Evolutionary conservation across 2,888 invertebrate species (phyloP).

Genomic region (Geophilus truncorum): DNA sequence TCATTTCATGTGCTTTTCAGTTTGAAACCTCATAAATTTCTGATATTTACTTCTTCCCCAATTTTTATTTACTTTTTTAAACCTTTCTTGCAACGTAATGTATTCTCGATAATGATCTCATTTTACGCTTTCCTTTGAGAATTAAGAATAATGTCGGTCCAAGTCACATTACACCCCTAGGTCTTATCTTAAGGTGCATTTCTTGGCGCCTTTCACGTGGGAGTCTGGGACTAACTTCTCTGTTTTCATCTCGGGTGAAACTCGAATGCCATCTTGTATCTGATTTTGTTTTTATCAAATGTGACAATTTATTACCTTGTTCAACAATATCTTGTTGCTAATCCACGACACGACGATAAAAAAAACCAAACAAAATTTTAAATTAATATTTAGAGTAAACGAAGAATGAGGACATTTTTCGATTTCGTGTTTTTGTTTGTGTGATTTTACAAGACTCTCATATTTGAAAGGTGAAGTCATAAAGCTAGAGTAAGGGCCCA

Average conservation of each 20-base stretch:
- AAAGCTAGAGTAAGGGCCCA: slow-evolving; percentile 8
- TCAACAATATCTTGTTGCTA: not conserved
- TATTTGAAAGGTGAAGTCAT: not conserved
- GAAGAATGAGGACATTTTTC: not conserved
- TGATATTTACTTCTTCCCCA: no score
- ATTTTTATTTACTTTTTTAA: not conserved
- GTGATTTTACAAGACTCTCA: no score
- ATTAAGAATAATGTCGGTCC: not conserved
- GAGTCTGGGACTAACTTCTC: not conserved
- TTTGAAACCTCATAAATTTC: no score
- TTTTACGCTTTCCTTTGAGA: not conserved
- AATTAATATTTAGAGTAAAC: not conserved
- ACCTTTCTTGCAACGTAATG: not conserved
- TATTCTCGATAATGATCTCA: not conserved
- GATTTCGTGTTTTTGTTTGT: not conserved
- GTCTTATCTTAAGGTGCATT: slow-evolving; percentile 1
- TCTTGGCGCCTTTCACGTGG: not conserved
- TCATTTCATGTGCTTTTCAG: no score
- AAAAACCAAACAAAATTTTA: not conserved
- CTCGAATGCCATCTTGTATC: not conserved
- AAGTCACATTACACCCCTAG: not conserved
- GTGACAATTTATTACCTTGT: slow-evolving; percentile 1
- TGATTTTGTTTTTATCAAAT: not conserved
- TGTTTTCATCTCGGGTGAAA: not conserved
- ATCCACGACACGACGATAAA: not conserved